phyloP scores from a whole-genome alignment of 2,797 vertebrate species.

The Lindbergichthys nudifrons region DNA sequence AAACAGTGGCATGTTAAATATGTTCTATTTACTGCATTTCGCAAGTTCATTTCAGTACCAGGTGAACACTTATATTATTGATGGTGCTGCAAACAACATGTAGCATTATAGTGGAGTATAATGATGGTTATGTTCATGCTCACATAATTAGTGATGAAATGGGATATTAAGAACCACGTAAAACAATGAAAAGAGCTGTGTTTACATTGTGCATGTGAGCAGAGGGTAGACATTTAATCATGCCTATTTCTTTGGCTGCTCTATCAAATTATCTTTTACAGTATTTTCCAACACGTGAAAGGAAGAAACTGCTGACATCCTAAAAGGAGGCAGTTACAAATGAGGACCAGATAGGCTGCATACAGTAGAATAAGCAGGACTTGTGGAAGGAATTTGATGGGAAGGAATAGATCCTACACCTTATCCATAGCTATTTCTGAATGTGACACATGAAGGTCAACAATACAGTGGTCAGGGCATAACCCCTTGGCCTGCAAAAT shows the following conservation, averaged over 20 bases:
- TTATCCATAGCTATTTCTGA: constrained; percentile 40
- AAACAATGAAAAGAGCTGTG: not conserved
- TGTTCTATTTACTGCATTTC: constrained; percentile 27
- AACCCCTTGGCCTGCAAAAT: constrained; percentile 47
- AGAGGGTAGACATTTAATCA: constrained; percentile 50
- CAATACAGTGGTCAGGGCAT: constrained; percentile 51
- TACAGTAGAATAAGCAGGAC: constrained; percentile 43
- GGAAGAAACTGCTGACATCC: constrained; percentile 74
- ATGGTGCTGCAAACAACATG: constrained; percentile 44
- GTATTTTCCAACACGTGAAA: constrained; percentile 71
- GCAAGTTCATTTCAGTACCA: constrained; percentile 12
- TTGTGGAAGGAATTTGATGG: constrained; percentile 60
- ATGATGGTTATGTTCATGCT: constrained; percentile 53
- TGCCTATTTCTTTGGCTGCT: constrained; percentile 53
- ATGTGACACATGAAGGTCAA: constrained; percentile 46
- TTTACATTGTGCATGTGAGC: constrained; percentile 42
- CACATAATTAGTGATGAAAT: constrained; percentile 48
- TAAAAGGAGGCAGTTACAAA: constrained; percentile 75
- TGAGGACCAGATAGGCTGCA: constrained; percentile 73
- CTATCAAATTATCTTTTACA: constrained; percentile 63
- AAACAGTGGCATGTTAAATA: constrained; percentile 21
- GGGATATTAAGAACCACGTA: constrained; percentile 3
- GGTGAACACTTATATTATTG: constrained; percentile 19
- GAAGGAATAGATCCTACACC: constrained; percentile 40
- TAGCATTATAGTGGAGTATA: constrained; percentile 16